Percentiles rank a stretch among this genome's conserved stretches.
Evolutionary conservation across 2,888 invertebrate species (phyloP).

Genomic region (Nomada ferruginata): DNA sequence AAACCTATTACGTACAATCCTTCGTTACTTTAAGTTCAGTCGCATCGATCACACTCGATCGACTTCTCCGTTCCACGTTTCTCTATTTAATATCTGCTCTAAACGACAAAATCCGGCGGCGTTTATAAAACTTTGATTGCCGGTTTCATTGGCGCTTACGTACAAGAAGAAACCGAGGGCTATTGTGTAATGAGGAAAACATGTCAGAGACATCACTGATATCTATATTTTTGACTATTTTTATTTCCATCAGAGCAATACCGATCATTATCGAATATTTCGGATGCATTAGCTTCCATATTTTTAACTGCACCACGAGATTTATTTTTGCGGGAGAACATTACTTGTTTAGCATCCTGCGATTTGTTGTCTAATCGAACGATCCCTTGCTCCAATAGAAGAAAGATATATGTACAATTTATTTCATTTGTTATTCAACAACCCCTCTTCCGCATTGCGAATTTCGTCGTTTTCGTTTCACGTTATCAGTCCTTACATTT

Average conservation of each 20-base stretch:
- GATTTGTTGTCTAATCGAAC: slow-evolving; percentile 15
- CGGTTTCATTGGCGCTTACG: slow-evolving; percentile 22
- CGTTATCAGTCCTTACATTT: too few relatives aligned
- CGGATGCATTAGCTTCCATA: not conserved
- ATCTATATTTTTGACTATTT: slow-evolving; percentile 7
- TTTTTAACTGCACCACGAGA: not conserved
- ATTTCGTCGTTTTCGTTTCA: not conserved
- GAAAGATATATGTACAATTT: slow-evolving; percentile 26
- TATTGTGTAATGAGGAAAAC: slow-evolving; percentile 2
- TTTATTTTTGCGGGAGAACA: not conserved
- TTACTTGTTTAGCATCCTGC: not conserved
- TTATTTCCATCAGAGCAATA: slow-evolving; percentile 5
- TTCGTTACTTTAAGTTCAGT: slow-evolving; percentile 28
- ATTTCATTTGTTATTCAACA: slow-evolving; percentile 16
- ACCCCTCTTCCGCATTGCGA: slow-evolving; percentile 7
- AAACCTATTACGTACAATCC: slow-evolving; percentile 26
- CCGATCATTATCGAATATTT: slow-evolving; percentile 1
- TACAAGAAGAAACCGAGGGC: slow-evolving; percentile 32
- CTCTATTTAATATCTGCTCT: not conserved
- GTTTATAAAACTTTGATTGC: not conserved
- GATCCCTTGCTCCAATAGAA: slow-evolving; percentile 13
- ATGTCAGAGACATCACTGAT: slow-evolving; percentile 2
- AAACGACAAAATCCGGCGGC: slow-evolving; percentile 15
- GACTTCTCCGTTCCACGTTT: slow-evolving; percentile 6
- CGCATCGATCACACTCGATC: slow-evolving; percentile 43